Evolutionary conservation across 2,113 vertebrate genomes (phyloP), one percentile per base, ranked within the genome.

Genomic region (Hydropotes inermis): DNA sequence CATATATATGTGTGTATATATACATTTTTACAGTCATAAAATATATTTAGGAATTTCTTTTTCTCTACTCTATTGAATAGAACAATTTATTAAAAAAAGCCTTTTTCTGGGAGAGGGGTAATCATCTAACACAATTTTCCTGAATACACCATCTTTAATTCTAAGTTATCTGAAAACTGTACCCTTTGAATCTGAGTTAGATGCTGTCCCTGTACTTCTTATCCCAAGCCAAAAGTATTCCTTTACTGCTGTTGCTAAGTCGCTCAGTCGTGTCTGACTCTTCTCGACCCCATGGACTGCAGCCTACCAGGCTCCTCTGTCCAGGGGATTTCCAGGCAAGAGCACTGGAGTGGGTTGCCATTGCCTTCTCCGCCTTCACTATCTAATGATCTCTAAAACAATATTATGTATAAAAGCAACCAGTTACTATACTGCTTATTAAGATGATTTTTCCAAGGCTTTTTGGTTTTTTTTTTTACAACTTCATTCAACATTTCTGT

Each of bases 381-480:
- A 54, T 54, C 52, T 89, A 79, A 93, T 82, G 23, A 94, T 16
- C 82, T 93, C 87, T 79, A 87, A 87, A 92, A 90, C 0, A 8
- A 6, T 87, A 86, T 10, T 45, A 61, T 39, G 19, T 60, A 17
- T 70, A 55, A 21, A 70, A 85, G 57, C 39, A 85, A 3, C 27
- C 52, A 90, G 54, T 91, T 95, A 95, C 23, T 84, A 79, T 39
- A 64, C 12, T 89, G 33, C 55, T 96, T 92, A 92, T n/a, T 78
- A 93, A 78, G 61, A n/a, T 3, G 16, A 81, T 78, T 97, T 92
- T 92, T 39, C 91, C 79, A 97, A 93, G 52, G 39, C 19, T 86
- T 78, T 5, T 61, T 96, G 47, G 3, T 92, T 88, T 86, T 5
- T 86, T 5, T 81, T 96, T 92, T 25, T 13, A 90, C 92, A 97